Conservation (phyloP, 2,888 invertebrate genomes). For the Halocaridina rubra region DNA sequence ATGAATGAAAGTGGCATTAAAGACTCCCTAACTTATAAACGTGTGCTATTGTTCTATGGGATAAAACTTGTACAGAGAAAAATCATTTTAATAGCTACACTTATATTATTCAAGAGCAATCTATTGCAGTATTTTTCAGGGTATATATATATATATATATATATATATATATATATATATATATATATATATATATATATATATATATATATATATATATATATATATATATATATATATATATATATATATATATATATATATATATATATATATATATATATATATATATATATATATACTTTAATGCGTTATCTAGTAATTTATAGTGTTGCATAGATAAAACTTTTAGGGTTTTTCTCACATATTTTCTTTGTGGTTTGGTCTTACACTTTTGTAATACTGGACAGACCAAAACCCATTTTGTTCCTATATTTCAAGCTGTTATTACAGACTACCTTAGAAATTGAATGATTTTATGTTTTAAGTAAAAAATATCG, state of each 20-base stretch:
- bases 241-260: constrained; percentile 10
- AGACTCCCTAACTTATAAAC: no score
- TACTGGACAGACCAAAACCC: background rate
- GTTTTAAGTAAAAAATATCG: no score
- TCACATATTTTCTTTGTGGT: no score
- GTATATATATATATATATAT: constrained; percentile 4
- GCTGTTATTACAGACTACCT: background rate
- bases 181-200: constrained; percentile 19
- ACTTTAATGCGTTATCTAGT: background rate
- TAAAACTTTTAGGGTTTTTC: no score
- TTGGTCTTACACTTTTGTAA: no score
- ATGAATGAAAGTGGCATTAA: no score
- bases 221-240: constrained; percentile 17
- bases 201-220: constrained; percentile 26
- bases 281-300: constrained; percentile 9
- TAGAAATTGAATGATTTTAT: no score
- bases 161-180: constrained; percentile 20
- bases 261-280: constrained; percentile 19
- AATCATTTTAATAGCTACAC: no score
- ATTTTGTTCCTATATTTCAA: background rate
- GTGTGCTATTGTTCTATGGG: no score
- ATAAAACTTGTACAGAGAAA: no score
- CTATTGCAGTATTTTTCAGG: no score
- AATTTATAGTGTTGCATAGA: background rate
- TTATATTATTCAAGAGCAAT: no score